These are phyloP conservation scores for Plectropomus leopardus DNA, from an alignment of 2,113 vertebrate species.

Conservation along the genomic window DNA sequence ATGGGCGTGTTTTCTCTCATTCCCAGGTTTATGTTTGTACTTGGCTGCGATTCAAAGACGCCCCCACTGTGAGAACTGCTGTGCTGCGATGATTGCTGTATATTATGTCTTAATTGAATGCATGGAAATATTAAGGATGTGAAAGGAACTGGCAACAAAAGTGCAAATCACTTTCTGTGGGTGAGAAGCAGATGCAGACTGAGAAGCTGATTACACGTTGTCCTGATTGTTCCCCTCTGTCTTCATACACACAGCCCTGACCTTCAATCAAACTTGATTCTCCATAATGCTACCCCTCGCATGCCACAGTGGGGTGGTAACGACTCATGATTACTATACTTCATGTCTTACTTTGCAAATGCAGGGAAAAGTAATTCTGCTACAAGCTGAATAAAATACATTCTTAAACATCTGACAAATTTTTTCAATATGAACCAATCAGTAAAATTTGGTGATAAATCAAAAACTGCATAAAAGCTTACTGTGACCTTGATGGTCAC, in stretches of 20 bases:
- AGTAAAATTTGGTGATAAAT: conserved; percentile 62
- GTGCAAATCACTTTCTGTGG: conserved; percentile 78
- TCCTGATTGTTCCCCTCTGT: conserved; percentile 79
- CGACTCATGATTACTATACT: conserved; percentile 82
- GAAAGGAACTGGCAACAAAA: conserved; percentile 69
- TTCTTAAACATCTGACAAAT: conserved; percentile 62
- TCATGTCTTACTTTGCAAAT: conserved; percentile 78
- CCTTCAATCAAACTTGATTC: conserved; percentile 86
- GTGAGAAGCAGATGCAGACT: conserved; percentile 69
- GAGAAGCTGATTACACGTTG: conserved; percentile 82
- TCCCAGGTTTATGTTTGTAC: conserved; percentile 57
- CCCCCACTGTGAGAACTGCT: conserved; percentile 53
- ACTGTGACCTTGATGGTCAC: conserved; percentile 63
- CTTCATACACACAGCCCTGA: conserved; percentile 75
- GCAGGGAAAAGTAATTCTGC: conserved; percentile 68
- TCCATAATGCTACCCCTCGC: conserved; percentile 77
- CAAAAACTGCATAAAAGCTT: conserved; percentile 54
- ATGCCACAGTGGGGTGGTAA: conserved; percentile 77
- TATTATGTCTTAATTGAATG: conserved; percentile 79
- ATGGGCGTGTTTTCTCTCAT: conserved; percentile 46
- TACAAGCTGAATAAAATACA: conserved; percentile 64
- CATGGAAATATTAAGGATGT: conserved; percentile 73
- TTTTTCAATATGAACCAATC: conserved; percentile 68
- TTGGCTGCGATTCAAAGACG: conserved; percentile 69
- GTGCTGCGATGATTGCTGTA: conserved; percentile 73